These are phyloP conservation scores for Drosophila bocki DNA, from an alignment of 1,140 invertebrate genomes.

Conservation along the genomic window DNA sequence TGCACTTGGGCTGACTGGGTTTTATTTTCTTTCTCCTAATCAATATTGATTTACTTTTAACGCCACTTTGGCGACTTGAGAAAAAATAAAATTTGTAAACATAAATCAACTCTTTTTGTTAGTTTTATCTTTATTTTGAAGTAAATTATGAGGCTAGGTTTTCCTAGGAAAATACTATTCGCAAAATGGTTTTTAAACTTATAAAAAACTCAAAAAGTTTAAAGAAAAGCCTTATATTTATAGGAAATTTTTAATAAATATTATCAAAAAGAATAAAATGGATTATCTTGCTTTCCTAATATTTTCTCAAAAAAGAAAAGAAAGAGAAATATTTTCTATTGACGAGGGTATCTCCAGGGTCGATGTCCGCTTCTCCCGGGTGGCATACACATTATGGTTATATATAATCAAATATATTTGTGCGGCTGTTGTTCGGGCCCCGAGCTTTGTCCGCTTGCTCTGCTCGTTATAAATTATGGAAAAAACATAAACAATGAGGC, in stretches of 20 bases:
- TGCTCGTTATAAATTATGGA: slow-evolving; percentile 42
- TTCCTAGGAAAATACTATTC: neutral
- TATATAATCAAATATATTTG: slow-evolving; percentile 34
- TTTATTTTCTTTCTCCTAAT: no score
- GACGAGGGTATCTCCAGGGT: slow-evolving; percentile 15
- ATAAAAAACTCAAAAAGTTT: neutral
- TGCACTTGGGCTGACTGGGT: neutral
- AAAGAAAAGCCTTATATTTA: neutral
- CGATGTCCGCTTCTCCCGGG: neutral
- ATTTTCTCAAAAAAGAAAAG: no score
- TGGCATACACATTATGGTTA: neutral
- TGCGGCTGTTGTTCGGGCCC: slow-evolving; percentile 6
- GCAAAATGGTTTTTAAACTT: neutral
- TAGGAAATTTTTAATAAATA: neutral
- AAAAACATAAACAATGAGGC: slow-evolving; percentile 57
- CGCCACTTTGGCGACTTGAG: neutral
- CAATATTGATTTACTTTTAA: neutral
- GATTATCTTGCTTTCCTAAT: no score
- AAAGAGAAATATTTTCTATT: no score
- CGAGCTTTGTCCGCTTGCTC: slow-evolving; percentile 20
- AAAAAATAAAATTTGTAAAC: no score
- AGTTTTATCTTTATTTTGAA: neutral
- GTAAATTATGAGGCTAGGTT: neutral
- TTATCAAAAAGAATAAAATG: neutral
- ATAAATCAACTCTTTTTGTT: neutral